Evolutionary conservation across 2,113 vertebrate species (phyloP).

Genomic region (Anhinga rufa): DNA sequence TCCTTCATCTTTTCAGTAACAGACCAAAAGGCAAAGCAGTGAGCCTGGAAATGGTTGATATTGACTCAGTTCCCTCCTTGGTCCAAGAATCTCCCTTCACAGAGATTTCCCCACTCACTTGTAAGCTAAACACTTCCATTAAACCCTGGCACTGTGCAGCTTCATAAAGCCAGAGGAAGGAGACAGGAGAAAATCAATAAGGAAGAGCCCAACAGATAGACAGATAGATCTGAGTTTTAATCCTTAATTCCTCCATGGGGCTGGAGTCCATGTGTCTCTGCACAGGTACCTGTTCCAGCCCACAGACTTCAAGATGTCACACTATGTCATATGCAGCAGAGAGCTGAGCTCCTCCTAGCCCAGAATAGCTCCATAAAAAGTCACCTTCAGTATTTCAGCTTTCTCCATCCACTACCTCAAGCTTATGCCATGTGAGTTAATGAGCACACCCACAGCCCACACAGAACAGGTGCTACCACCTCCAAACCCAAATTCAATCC

Average conservation of each 20-base stretch:
- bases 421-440: fast-evolving
- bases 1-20: neutral
- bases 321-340: fast-evolving
- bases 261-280: neutral
- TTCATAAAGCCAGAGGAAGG: neutral
- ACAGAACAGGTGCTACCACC: neutral
- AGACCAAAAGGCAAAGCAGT: neutral
- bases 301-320: neutral
- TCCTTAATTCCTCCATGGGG: neutral
- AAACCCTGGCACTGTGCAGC: neutral
- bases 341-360: neutral
- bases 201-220: neutral
- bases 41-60: neutral
- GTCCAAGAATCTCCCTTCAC: neutral
- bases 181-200: neutral
- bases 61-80: neutral
- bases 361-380: neutral
- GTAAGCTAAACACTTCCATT: neutral
- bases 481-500: neutral
- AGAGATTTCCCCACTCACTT: neutral
- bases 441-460: neutral
- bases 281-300: neutral
- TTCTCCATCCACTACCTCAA: neutral
- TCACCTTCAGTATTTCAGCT: neutral
- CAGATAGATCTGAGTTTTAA: neutral